Evolutionary conservation across 1,140 invertebrate species (phyloP).

Genomic region (Atta texana): DNA sequence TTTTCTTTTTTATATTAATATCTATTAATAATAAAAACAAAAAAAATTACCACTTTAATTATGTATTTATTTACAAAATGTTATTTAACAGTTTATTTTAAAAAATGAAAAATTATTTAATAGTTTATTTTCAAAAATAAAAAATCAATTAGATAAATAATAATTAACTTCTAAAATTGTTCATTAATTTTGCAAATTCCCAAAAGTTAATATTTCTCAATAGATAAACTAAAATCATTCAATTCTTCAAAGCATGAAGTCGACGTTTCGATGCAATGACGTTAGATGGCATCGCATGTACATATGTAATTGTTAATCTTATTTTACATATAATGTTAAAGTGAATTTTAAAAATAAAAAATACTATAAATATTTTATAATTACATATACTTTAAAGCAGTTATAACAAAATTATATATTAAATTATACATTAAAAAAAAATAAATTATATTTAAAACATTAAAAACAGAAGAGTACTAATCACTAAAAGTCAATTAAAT

Average conservation of each 20-base stretch:
- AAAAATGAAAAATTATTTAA: neutral
- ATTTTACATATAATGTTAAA: neutral
- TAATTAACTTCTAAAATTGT: conserved; percentile 11
- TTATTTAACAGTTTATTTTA: neutral
- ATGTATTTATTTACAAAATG: neutral
- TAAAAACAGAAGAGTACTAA: neutral
- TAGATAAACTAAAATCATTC: conserved; percentile 21
- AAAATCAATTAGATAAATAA: neutral
- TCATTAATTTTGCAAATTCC: neutral
- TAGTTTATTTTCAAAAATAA: neutral
- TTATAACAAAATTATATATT: neutral
- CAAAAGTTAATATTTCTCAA: conserved; percentile 24
- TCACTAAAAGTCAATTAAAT: neutral
- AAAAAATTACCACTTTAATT: conserved; percentile 41
- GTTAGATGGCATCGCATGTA: conserved; percentile 42
- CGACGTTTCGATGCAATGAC: neutral
- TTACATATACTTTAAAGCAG: neutral
- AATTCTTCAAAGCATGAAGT: conserved; percentile 15
- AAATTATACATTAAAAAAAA: neutral
- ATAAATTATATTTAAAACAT: neutral
- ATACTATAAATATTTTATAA: neutral
- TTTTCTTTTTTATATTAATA: conserved; percentile 5
- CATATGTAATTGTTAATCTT: conserved; percentile 1
- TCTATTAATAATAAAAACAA: conserved; percentile 27
- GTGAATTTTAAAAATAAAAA: neutral